phyloP scores from a whole-genome alignment of 2,797 vertebrate genomes.

The Nannoperca obscura region DNA sequence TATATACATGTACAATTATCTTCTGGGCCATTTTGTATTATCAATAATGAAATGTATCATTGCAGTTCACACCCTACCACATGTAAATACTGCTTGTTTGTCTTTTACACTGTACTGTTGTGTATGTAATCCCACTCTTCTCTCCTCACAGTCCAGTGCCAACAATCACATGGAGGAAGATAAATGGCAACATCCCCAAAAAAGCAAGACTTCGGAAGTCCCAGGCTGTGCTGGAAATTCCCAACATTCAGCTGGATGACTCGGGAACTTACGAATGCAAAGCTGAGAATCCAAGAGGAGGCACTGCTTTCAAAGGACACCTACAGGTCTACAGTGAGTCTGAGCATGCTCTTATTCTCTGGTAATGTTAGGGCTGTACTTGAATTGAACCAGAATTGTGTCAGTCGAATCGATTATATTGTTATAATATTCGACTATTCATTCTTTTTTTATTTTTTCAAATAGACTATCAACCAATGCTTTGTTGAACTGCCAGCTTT shows the following conservation, averaged over 20 bases:
- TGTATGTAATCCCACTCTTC: slow-evolving; percentile 3
- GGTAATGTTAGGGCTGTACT: neutral
- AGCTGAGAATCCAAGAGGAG: slow-evolving; percentile 94
- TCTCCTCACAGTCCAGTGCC: slow-evolving; percentile 90
- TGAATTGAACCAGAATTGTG: too few relatives aligned
- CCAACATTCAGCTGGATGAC: slow-evolving; percentile 95
- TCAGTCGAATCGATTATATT: too few relatives aligned
- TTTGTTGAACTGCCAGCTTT: too few relatives aligned
- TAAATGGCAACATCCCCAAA: slow-evolving; percentile 95
- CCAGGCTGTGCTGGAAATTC: slow-evolving; percentile 96
- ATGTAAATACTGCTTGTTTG: neutral
- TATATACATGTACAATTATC: too few relatives aligned
- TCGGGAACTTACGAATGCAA: slow-evolving; percentile 95
- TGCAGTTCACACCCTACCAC: neutral
- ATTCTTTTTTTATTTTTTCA: too few relatives aligned
- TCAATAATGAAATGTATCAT: neutral
- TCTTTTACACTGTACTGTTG: neutral
- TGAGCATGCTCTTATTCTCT: neutral
- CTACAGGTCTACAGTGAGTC: slow-evolving; percentile 97
- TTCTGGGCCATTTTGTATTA: neutral
- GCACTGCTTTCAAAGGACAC: slow-evolving; percentile 94
- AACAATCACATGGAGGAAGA: slow-evolving; percentile 97
- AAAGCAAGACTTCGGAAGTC: slow-evolving; percentile 96
- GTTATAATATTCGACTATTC: too few relatives aligned
- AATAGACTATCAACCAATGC: too few relatives aligned